phyloP scores from a whole-genome alignment of 2,888 invertebrate species.

The Gastrophysa polygoni region DNA sequence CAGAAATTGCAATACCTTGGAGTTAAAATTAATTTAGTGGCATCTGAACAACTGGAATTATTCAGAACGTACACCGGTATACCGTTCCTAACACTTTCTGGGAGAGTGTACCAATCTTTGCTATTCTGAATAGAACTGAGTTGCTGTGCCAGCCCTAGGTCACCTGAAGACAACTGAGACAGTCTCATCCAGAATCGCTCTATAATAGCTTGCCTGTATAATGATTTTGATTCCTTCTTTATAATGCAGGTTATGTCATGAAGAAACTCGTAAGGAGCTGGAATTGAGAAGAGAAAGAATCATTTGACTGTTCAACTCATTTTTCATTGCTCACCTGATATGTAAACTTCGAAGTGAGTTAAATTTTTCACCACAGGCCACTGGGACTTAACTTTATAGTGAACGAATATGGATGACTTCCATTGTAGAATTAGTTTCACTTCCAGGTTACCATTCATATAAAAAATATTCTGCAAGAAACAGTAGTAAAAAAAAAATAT shows the following conservation, averaged over 20 bases:
- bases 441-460: conserved; percentile 64
- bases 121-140: conserved; percentile 70
- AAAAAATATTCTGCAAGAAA: conserved; percentile 59
- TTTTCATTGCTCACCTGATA: conserved; percentile 49
- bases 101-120: conserved; percentile 68
- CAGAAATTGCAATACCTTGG: conserved; percentile 52
- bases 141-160: conserved; percentile 69
- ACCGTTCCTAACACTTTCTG: conserved; percentile 72
- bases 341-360: conserved; percentile 54
- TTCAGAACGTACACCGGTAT: conserved; percentile 69
- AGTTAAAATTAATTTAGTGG: conserved; percentile 52
- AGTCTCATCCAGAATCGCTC: conserved; percentile 69
- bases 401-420: conserved; percentile 73
- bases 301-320: not conserved
- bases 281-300: conserved; percentile 30
- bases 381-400: conserved; percentile 66
- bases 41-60: conserved; percentile 46
- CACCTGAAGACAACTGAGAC: conserved; percentile 69
- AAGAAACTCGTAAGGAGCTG: conserved; percentile 74
- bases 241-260: conserved; percentile 73
- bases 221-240: conserved; percentile 68
- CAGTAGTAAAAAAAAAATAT: not conserved
- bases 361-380: conserved; percentile 63
- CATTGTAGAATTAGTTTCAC: conserved; percentile 72
- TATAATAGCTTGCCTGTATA: conserved; percentile 69